A percentile compares a stretch with the other conserved stretches of the same genome.
phyloP scores from a whole-genome alignment of 2,888 invertebrate species.

The Dugesia japonica region DNA sequence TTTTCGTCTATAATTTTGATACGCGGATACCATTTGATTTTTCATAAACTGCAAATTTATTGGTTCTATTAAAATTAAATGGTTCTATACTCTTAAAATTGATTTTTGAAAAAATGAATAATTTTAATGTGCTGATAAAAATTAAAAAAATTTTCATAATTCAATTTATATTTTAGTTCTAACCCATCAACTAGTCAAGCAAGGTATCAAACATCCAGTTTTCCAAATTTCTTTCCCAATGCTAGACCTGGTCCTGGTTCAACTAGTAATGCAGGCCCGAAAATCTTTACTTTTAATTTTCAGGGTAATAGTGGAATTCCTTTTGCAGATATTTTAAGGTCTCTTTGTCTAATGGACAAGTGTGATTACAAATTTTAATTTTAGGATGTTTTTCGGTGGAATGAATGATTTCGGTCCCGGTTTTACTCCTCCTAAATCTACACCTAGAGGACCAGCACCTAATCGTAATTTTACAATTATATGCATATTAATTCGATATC shows the following conservation, averaged over 20 bases:
- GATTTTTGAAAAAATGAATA: no score
- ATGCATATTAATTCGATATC: no score
- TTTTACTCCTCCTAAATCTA: not conserved
- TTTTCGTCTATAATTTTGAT: no score
- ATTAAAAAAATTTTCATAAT: no score
- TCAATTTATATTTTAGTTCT: not conserved
- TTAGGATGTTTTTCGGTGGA: constrained; percentile 1
- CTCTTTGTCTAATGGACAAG: no score
- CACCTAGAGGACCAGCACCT: not conserved
- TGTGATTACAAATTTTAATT: no score
- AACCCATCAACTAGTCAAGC: not conserved
- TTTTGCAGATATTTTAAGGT: not conserved
- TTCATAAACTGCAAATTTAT: no score
- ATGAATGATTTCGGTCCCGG: not conserved
- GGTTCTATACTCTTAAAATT: no score
- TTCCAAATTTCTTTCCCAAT: not conserved
- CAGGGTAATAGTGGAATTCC: not conserved
- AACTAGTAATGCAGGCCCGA: not conserved
- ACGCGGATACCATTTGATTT: no score
- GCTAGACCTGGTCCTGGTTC: not conserved
- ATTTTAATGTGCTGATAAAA: no score
- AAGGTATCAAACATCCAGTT: not conserved
- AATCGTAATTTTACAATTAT: not conserved
- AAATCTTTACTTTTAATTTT: constrained; percentile 2
- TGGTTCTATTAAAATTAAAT: no score